Percentiles rank a stretch among this genome's conserved stretches.
These are phyloP conservation scores for Cosmia pyralina DNA, from an alignment of 2,888 invertebrate species.

Conservation along the genomic window DNA sequence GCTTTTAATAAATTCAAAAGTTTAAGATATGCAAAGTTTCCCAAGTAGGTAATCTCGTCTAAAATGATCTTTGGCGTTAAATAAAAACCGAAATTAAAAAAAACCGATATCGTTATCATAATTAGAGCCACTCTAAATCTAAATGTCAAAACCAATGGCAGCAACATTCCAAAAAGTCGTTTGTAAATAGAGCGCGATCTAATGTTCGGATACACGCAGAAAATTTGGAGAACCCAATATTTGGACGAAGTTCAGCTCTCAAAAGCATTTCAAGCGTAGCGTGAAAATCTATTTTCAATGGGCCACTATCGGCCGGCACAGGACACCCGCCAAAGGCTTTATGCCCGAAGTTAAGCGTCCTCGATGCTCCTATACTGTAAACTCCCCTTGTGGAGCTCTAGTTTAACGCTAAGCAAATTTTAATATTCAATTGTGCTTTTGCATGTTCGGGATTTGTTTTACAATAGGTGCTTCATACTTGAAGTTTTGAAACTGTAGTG, in stretches of 20 bases:
- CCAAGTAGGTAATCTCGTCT: conserved; percentile 17
- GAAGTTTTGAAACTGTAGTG: conserved; percentile 37
- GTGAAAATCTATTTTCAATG: conserved; percentile 90
- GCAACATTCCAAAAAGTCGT: conserved; percentile 44
- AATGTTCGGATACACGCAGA: conserved; percentile 66
- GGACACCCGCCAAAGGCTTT: conserved; percentile 86
- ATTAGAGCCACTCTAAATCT: conserved; percentile 14
- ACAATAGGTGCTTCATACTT: conserved; percentile 45
- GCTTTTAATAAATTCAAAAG: conserved; percentile 6
- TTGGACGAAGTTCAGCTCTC: conserved; percentile 84
- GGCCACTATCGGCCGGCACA: conserved; percentile 87
- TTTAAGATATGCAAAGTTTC: conserved; percentile 19
- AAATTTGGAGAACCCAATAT: conserved; percentile 74
- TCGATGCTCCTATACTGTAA: conserved; percentile 81
- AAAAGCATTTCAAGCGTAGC: conserved; percentile 82
- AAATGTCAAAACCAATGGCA: conserved; percentile 38
- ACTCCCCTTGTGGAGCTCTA: conserved; percentile 82
- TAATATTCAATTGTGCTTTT: conserved; percentile 89
- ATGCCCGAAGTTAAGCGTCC: conserved; percentile 84
- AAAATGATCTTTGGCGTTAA: conserved; percentile 7
- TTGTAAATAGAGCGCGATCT: conserved; percentile 56
- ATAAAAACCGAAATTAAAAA: conserved; percentile 26
- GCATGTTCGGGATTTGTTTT: conserved; percentile 67
- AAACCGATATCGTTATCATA: conserved; percentile 9
- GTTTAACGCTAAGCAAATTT: conserved; percentile 88